Base-by-base conservation (phyloP, 2,888 invertebrate genomes). In the Dryocosmus kuriphilus region DNA sequence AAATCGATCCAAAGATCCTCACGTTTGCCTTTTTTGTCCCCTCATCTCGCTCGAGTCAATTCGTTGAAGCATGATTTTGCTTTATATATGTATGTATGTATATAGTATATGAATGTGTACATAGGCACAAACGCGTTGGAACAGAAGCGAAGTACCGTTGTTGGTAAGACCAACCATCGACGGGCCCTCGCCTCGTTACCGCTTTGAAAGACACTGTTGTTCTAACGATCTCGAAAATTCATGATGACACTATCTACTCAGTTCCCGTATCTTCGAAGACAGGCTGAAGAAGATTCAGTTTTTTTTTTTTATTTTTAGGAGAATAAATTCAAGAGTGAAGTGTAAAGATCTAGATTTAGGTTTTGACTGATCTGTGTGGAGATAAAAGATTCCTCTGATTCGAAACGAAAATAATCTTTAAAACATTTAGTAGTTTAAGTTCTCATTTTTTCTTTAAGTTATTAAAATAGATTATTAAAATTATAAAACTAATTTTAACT, bases 31-130 rank as follows among this genome's bases (percentile, higher is more conserved):
- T 22, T 55, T 55, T 55, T 55, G 55, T 22, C 22, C 22, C 55
- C 55, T 55, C 55, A 55, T 55, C 55, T 55, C 55, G 22, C 55
- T 55, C 55, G 55, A 55, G n/a, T 55, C 55, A 55, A 55, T 55
- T 55, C 55, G 55, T 55, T 55, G 22, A 55, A 55, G 55, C 55
- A 55, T 55, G 22, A 55, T 22, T 22, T 55, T 55, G 55, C 55
- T 55, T 55, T 8, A 55, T 22, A 55, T 22, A 55, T 55, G n/a
- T 55, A 22, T 55, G 19, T n/a, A 55, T 51, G 7, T 19, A 46
- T 46, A 2, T 46, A 19, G 7, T 3, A 35, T 46, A 14, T 46
- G 19, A 14, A 16, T 16, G 11, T 19, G 46, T 16, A 46, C 46
- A 46, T 46, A 9, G 5, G 32, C n/a, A 19, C 57, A 24, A 57